Conservation (phyloP, 2,797 vertebrate genomes). For the Sebastes baramenuke region DNA sequence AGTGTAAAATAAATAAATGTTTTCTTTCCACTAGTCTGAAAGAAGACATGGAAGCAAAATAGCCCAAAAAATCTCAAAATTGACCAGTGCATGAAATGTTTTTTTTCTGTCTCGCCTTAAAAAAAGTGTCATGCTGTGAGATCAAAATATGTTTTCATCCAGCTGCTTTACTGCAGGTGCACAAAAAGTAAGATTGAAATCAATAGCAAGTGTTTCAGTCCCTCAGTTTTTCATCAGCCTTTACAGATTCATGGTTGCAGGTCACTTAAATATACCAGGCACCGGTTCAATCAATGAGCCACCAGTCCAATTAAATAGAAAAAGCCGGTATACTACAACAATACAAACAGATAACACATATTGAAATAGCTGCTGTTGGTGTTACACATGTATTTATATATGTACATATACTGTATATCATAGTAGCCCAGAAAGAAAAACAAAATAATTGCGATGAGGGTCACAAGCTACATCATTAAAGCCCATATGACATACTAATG, state of each 20-base stretch:
- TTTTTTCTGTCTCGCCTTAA: neutral
- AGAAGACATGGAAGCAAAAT: neutral
- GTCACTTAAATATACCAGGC: slow-evolving; percentile 16
- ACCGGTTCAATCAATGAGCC: slow-evolving; percentile 21
- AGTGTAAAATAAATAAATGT: neutral
- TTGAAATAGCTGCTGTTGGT: neutral
- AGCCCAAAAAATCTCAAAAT: neutral
- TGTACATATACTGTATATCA: too few species aligned
- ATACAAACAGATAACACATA: neutral
- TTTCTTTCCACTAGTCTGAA: neutral
- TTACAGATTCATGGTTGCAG: slow-evolving; percentile 10
- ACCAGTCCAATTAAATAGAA: neutral
- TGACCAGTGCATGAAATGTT: neutral
- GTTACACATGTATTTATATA: neutral
- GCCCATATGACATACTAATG: neutral
- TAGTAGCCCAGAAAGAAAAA: neutral
- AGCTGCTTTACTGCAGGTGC: neutral
- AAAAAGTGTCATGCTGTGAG: neutral
- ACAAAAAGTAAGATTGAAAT: slow-evolving; percentile 43
- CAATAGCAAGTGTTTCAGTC: slow-evolving; percentile 30
- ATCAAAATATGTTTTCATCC: slow-evolving; percentile 12
- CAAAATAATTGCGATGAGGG: neutral
- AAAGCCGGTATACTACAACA: neutral
- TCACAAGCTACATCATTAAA: neutral
- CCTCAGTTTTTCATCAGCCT: slow-evolving; percentile 31